Conservation (phyloP, 2,888 invertebrate species). For the Galeopsomyia nigrocyanea region DNA sequence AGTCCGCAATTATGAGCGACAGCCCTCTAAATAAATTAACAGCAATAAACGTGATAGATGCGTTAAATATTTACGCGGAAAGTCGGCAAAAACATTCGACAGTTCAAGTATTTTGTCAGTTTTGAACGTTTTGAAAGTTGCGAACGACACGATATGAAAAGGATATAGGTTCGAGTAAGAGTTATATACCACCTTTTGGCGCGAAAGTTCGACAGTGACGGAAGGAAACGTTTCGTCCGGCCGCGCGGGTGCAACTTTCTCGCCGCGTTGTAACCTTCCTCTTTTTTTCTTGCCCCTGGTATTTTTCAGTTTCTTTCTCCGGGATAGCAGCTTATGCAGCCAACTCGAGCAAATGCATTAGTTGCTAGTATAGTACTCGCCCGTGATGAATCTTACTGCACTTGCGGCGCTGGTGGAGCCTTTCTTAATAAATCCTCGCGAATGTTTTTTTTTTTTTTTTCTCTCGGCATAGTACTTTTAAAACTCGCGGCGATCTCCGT, state of each 20-base stretch:
- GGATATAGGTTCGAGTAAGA: not conserved
- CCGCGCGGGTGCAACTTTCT: conserved; percentile 33
- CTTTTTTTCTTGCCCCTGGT: conserved; percentile 15
- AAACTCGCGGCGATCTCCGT: not conserved
- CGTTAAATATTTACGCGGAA: conserved; percentile 30
- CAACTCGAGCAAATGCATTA: conserved; percentile 33
- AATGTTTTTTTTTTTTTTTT: not conserved
- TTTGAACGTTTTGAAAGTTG: conserved; percentile 33
- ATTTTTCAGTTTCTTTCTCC: conserved; percentile 34
- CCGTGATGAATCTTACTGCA: conserved; percentile 24
- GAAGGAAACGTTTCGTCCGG: conserved; percentile 48
- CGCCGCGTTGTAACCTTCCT: not conserved
- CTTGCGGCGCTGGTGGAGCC: not conserved
- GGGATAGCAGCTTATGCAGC: not conserved
- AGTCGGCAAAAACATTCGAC: conserved; percentile 36
- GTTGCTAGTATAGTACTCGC: conserved; percentile 6
- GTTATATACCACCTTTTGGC: not conserved
- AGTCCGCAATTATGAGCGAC: too few species aligned
- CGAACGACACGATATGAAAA: conserved; percentile 23
- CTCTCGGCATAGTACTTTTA: not conserved
- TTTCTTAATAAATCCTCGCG: conserved; percentile 12
- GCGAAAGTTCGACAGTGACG: conserved; percentile 52
- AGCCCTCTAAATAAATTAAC: too few species aligned
- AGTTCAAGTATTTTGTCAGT: conserved; percentile 51
- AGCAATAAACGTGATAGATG: too few species aligned